Evolutionary conservation across 1,140 invertebrate species (phyloP).

Genomic region (Pinna nobilis): DNA sequence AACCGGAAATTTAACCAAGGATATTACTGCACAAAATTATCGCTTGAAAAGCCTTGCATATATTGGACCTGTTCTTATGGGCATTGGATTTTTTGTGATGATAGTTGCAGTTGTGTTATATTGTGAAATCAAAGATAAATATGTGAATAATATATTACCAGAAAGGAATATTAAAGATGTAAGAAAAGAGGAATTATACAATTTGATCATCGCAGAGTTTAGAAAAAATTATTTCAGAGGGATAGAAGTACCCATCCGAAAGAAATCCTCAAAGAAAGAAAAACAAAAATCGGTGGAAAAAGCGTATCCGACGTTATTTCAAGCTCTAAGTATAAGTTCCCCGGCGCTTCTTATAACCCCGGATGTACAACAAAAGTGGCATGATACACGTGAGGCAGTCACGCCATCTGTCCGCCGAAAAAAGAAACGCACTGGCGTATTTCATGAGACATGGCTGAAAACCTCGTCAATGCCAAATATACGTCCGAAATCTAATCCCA

Average conservation of each 20-base stretch:
- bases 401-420: slow-evolving; percentile 32
- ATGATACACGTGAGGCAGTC: slow-evolving; percentile 15
- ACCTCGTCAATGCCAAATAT: slow-evolving; percentile 67
- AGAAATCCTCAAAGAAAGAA: slow-evolving; percentile 15
- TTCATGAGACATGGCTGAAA: slow-evolving; percentile 60
- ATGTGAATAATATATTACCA: slow-evolving; percentile 58
- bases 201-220: slow-evolving; percentile 63
- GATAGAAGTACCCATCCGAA: slow-evolving; percentile 57
- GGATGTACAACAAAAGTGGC: slow-evolving; percentile 46
- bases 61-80: slow-evolving; percentile 65
- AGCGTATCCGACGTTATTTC: slow-evolving; percentile 48
- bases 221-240: slow-evolving; percentile 67
- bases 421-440: slow-evolving; percentile 27
- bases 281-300: slow-evolving; percentile 33
- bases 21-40: not conserved
- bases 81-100: slow-evolving; percentile 63
- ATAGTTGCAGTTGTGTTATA: slow-evolving; percentile 66
- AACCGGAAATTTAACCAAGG: slow-evolving; percentile 2
- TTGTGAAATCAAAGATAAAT: slow-evolving; percentile 69
- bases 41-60: slow-evolving; percentile 54
- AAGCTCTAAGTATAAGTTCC: slow-evolving; percentile 52
- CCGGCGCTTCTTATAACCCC: slow-evolving; percentile 50
- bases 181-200: slow-evolving; percentile 57
- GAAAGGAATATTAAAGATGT: slow-evolving; percentile 34
- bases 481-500: slow-evolving; percentile 36